Evolutionary conservation across 2,888 invertebrate species (phyloP).

Genomic region (Cheilosia vulpina): DNA sequence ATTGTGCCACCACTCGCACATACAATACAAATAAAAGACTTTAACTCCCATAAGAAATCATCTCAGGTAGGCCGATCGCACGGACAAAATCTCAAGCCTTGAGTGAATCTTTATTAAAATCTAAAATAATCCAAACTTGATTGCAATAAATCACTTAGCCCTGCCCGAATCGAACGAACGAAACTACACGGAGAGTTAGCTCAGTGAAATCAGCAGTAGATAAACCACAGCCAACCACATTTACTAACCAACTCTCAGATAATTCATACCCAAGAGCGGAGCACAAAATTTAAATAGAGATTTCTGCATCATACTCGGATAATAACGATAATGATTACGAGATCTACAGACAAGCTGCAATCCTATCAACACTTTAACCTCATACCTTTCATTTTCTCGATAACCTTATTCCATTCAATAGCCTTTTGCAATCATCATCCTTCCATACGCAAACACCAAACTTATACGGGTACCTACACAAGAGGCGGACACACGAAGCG

Average conservation of each 20-base stretch:
- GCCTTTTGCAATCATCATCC: background rate
- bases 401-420: background rate
- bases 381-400: background rate
- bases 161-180: no score
- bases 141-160: no score
- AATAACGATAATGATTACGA: slow-evolving; percentile 2
- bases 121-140: no score
- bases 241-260: background rate
- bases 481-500: background rate
- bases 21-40: no score
- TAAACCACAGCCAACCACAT: background rate
- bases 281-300: background rate
- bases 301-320: background rate
- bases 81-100: no score
- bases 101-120: no score
- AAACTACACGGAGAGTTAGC: no score
- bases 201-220: no score
- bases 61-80: no score
- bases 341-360: background rate
- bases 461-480: background rate
- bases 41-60: no score
- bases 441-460: background rate
- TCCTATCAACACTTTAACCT: background rate
- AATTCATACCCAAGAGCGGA: background rate
- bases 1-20: no score